Evolutionary conservation across 1,140 invertebrate species (phyloP), one percentile per base, ranked within the genome.

Genomic region (Scaptodrosophila lebanonensis): DNA sequence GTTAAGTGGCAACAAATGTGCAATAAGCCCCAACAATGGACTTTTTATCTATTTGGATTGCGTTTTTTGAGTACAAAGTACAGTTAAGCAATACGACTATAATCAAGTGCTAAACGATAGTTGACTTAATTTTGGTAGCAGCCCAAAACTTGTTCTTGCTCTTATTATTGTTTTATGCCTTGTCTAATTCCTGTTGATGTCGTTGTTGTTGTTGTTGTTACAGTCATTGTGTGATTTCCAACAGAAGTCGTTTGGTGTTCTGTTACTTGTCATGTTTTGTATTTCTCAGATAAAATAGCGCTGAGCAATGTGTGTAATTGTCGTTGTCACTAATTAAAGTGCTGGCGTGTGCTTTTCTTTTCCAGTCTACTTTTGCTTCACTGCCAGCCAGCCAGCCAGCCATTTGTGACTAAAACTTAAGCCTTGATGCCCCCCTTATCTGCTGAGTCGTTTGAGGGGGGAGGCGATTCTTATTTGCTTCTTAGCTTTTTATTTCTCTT

Each of bases 281-380:
- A 57, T 72, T 62, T 51, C 56, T 33, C 61, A 79, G 75, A 79
- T 79, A 79, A 79, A 82, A 75, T 60, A 65, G 60, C 49, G 60
- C 61, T 61, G 27, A 66, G 29, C 42, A 57, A 50, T 45, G 39
- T 79, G 73, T 79, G 73, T 79, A 79, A 79, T 79, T 79, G 73
- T 79, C 75, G 73, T 79, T 79, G 73, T 79, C 75, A 79, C 75
- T 79, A 79, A 79, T 79, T 79, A 79, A 79, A 79, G 75, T 67
- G 50, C 25, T 15, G 25, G 30, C 2, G 36, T 13, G 47, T 33
- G 39, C 16, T 6, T 43, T 45, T 29, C 32, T 30, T 25, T 43
- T 44, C 3, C n/a, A 22, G n/a, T 35, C 32, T 5, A n/a, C n/a
- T n/a, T n/a, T n/a, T n/a, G n/a, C n/a, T n/a, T n/a, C n/a, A n/a